Base-by-base conservation (phyloP, 2,797 vertebrate genomes). In the Pseudotriccus pelzelni region DNA sequence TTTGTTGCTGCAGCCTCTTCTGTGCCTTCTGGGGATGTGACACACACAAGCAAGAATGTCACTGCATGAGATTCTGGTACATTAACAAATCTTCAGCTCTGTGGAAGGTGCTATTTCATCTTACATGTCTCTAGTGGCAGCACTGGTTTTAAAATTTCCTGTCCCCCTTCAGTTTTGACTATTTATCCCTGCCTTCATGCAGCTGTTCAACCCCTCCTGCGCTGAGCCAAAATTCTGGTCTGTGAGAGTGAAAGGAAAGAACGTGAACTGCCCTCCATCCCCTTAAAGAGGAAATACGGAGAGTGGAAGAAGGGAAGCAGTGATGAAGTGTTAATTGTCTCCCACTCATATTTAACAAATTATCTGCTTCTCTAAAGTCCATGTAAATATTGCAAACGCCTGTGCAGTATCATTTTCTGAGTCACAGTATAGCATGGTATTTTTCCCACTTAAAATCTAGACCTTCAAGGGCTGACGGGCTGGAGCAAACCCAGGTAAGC, bases 201-300 rank as follows among this genome's bases (percentile, higher is more conserved):
- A 69, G 89, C 63, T 82, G 74, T 55, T 91, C 67, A 21, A 9
- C 6, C 6, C 4, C 13, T 52, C 24, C 49, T 2, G 1, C 2
- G 1, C 52, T 34, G 49, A 64, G 49, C 22, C 14, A 32, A 7
- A 34, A 23, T 10, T 52, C 37, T 2, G 3, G 32, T 32, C 68
- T 74, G 12, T 32, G 69, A 64, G 10, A 52, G 34, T 14, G 60
- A 15, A 20, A 30, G 46, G 34, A 64, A 92, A 59, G 25, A 68
- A 44, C 8, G 77, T 14, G 53, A 90, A n/a, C 2, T 1, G 4
- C 7, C 2, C 12, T 14, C 15, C 20, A 30, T 5, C 2, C 16
- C 19, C 13, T 37, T 43, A 50, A 66, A 85, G 19, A 53, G 17
- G 37, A 90, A 73, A 75, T 9, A 44, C 0, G 50, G 47, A 79